Conservation (phyloP, 2,797 vertebrate species). For the Loriculus beryllinus region DNA sequence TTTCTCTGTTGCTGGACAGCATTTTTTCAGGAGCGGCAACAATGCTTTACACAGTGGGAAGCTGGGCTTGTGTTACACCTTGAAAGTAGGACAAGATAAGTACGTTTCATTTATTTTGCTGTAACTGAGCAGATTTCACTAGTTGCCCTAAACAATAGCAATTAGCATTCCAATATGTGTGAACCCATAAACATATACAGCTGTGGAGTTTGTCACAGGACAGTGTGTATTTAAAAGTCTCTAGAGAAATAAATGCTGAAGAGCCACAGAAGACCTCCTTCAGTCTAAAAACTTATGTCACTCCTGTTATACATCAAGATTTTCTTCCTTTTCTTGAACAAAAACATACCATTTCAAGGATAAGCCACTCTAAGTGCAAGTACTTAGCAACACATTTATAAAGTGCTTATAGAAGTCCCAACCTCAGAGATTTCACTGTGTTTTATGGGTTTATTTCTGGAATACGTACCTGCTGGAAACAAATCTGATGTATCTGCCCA, state of each 20-base stretch:
- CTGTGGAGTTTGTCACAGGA: neutral
- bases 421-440: neutral
- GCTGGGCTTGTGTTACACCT: neutral
- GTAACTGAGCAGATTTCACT: slow-evolving; percentile 12
- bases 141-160: slow-evolving; percentile 19
- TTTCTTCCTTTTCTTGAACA: neutral
- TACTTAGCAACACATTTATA: neutral
- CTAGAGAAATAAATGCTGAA: neutral
- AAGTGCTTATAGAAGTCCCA: neutral
- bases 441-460: neutral
- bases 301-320: neutral
- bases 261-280: neutral
- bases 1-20: neutral
- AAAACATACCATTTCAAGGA: slow-evolving; percentile 3
- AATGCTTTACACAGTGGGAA: neutral
- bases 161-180: neutral
- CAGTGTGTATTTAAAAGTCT: slow-evolving; percentile 10
- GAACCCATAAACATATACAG: neutral
- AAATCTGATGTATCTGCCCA: neutral
- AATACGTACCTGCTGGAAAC: neutral
- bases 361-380: neutral
- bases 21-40: slow-evolving; percentile 2
- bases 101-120: neutral
- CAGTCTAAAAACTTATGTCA: neutral
- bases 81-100: neutral